phyloP scores from a whole-genome alignment of 2,888 invertebrate species.

The Terebella lapidaria region DNA sequence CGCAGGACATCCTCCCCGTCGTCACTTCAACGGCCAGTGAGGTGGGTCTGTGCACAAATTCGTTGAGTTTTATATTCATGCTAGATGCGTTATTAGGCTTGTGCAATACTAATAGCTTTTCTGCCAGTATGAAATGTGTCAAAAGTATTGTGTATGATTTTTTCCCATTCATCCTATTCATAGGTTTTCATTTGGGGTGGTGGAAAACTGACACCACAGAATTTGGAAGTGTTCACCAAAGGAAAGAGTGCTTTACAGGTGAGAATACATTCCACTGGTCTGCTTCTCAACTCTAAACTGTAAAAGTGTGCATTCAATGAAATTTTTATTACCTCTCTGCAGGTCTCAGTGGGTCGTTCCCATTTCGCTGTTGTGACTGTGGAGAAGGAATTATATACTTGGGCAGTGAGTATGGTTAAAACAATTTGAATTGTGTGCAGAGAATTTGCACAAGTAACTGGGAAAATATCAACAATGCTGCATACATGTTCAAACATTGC shows the following conservation, averaged over 20 bases:
- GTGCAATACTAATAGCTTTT: no score
- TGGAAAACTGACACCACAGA: conserved; percentile 46
- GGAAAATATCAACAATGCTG: no score
- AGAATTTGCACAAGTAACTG: no score
- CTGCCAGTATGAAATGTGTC: no score
- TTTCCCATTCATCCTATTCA: no score
- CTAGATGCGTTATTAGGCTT: no score
- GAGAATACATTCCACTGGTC: conserved; percentile 1
- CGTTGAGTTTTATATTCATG: no score
- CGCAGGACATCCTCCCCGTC: conserved; percentile 38
- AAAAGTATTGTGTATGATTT: no score
- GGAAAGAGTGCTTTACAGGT: conserved; percentile 46
- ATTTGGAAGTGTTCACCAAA: conserved; percentile 45
- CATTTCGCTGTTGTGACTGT: conserved; percentile 52
- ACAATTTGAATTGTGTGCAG: no score
- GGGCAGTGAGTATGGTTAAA: conserved; percentile 43
- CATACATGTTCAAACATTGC: no score
- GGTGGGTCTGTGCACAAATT: no score
- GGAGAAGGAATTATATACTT: conserved; percentile 52
- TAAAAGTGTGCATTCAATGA: neutral
- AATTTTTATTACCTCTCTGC: no score
- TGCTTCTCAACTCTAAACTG: neutral
- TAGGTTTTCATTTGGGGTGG: conserved; percentile 53
- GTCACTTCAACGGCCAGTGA: conserved; percentile 49
- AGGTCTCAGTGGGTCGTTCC: conserved; percentile 43